These are phyloP conservation scores for Notamacropus eugenii DNA, from an alignment of 2,797 vertebrate species.

Conservation along the genomic window DNA sequence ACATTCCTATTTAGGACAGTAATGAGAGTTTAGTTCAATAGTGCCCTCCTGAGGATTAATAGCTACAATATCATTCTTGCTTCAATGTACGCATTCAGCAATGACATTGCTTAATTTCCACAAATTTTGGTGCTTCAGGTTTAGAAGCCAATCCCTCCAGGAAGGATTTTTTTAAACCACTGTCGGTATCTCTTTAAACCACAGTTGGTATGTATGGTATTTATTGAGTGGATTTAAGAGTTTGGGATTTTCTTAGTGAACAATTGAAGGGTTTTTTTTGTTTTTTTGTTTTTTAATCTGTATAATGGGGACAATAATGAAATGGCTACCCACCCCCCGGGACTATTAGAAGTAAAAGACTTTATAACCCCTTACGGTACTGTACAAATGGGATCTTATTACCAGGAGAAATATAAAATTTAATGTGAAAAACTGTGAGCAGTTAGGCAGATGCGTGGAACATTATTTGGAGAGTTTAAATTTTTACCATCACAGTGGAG, in stretches of 20 bases:
- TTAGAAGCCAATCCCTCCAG: neutral
- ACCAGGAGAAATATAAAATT: neutral
- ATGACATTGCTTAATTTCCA: neutral
- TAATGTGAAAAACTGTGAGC: neutral
- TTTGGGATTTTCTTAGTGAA: neutral
- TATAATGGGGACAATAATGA: neutral
- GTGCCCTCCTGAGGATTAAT: slow-evolving; percentile 79
- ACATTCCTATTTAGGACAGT: slow-evolving; percentile 51
- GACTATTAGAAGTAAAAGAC: neutral
- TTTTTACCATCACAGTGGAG: slow-evolving; percentile 44
- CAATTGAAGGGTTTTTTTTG: neutral
- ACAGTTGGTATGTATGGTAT: neutral
- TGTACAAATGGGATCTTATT: neutral
- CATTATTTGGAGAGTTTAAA: slow-evolving; percentile 1
- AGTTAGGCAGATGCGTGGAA: neutral
- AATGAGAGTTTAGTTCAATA: slow-evolving; percentile 69
- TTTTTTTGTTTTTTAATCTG: neutral
- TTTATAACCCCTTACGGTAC: neutral
- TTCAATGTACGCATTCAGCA: neutral
- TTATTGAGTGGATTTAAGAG: neutral
- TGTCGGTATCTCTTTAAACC: neutral
- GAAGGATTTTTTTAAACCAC: neutral
- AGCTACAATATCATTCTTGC: slow-evolving; percentile 31
- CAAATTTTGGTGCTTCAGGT: neutral
- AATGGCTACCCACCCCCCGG: neutral